A percentile compares a stretch with the other conserved stretches of the same genome.
Conservation (phyloP, 2,797 vertebrate genomes). For the Cynopterus sphinx region DNA sequence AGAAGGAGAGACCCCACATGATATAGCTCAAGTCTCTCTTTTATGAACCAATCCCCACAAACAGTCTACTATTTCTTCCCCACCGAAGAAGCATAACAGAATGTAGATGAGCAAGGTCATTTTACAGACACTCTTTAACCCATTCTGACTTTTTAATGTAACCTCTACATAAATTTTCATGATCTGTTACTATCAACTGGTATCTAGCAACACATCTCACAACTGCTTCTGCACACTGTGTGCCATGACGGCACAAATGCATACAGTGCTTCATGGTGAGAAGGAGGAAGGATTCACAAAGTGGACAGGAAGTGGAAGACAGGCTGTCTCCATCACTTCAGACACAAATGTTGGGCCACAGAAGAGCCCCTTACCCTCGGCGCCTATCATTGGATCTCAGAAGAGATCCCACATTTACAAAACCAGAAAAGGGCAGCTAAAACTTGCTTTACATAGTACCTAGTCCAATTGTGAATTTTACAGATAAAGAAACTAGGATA, state of each 20-base stretch:
- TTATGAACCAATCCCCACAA: neutral
- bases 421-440: neutral
- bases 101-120: neutral
- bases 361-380: neutral
- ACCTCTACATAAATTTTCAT: neutral
- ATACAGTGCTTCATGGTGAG: neutral
- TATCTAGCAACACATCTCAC: neutral
- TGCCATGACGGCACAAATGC: neutral
- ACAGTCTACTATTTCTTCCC: neutral
- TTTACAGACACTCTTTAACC: conserved; percentile 11
- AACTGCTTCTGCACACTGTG: neutral
- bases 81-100: neutral
- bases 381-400: neutral
- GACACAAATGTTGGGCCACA: neutral
- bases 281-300: neutral
- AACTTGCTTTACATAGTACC: neutral
- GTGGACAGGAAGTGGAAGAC: neutral
- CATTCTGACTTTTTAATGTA: neutral
- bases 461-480: conserved; percentile 6
- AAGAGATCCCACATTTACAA: neutral
- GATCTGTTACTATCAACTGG: neutral
- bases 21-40: neutral
- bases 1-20: neutral
- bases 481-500: neutral
- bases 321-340: neutral